These are phyloP conservation scores for Ictidomys tridecemlineatus DNA, from an alignment of 2,113 vertebrate species.

Conservation along the genomic window DNA sequence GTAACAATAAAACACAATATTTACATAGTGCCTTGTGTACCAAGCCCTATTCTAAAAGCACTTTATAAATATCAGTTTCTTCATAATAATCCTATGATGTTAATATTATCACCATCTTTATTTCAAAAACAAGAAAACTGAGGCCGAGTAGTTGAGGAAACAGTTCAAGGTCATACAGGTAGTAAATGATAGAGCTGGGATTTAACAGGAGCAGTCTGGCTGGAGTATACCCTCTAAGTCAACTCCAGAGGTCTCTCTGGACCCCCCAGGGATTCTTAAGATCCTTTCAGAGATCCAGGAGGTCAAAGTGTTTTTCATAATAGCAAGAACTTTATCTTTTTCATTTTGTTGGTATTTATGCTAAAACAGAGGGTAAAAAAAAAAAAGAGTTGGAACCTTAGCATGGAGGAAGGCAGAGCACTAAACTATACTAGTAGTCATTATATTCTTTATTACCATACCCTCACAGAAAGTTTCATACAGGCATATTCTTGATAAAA, in stretches of 20 bases:
- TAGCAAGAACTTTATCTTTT: background rate
- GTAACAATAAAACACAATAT: background rate
- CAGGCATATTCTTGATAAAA: background rate
- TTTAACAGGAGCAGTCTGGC: background rate
- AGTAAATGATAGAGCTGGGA: background rate
- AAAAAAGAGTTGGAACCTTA: background rate
- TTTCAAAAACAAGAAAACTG: background rate
- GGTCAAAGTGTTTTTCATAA: background rate
- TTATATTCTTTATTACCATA: background rate
- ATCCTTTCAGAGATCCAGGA: background rate
- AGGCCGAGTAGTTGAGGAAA: background rate
- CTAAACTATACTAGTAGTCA: background rate
- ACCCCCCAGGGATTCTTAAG: background rate
- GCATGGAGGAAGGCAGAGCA: background rate
- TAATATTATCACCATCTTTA: too few species aligned
- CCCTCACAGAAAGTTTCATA: background rate
- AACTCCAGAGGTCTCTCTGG: background rate
- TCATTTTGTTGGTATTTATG: background rate
- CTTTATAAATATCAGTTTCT: background rate
- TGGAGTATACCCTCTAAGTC: background rate
- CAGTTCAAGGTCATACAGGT: background rate
- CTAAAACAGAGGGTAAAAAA: background rate
- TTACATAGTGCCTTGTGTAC: background rate
- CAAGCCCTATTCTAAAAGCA: background rate
- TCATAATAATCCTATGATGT: background rate